A percentile compares a stretch with the other conserved stretches of the same genome.
Evolutionary conservation across 1,140 invertebrate genomes (phyloP).

Genomic region (Drosophila mayri): DNA sequence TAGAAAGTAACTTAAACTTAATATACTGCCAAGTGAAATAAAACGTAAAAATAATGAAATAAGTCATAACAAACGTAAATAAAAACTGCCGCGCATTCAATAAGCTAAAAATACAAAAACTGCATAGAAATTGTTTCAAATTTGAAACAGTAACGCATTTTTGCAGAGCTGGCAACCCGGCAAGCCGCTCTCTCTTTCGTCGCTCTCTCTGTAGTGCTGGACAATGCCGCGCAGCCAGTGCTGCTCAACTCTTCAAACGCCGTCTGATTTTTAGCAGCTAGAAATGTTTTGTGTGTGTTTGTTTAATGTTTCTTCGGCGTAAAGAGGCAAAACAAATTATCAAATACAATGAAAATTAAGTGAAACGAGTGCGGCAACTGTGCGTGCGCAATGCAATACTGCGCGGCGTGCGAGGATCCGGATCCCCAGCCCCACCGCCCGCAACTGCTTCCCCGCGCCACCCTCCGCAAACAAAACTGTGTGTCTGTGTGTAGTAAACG

Average conservation of each 20-base stretch:
- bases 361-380: constrained; percentile 4
- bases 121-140: not conserved
- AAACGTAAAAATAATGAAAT: not conserved
- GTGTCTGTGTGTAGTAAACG: constrained; percentile 11
- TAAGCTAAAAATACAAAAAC: not conserved
- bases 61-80: not conserved
- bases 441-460: constrained; percentile 6
- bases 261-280: constrained; percentile 38
- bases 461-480: constrained; percentile 13
- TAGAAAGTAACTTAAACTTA: not conserved
- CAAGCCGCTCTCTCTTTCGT: constrained; percentile 4
- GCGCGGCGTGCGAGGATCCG: constrained; percentile 29
- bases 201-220: constrained; percentile 22
- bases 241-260: constrained; percentile 24
- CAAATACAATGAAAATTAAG: constrained; percentile 33
- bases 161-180: constrained; percentile 18
- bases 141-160: constrained; percentile 31
- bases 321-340: constrained; percentile 23
- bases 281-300: constrained; percentile 52
- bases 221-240: constrained; percentile 15
- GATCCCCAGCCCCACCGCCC: constrained; percentile 21
- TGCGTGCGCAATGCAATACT: constrained; percentile 40
- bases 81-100: not conserved
- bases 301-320: constrained; percentile 31
- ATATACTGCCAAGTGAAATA: not conserved